Evolutionary conservation across 2,888 invertebrate species (phyloP).

Genomic region (Leptopilina myrica): DNA sequence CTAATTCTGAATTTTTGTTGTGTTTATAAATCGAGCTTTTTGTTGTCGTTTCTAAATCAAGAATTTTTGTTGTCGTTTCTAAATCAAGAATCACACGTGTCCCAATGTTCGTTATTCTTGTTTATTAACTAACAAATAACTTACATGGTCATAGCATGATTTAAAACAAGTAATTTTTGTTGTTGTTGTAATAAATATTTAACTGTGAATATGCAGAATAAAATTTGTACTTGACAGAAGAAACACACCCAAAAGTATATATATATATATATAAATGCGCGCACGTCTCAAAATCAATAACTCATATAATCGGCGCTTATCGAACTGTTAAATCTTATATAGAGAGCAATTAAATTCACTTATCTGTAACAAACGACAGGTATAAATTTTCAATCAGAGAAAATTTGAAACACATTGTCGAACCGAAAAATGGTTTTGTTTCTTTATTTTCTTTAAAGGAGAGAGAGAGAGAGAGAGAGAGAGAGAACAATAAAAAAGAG

Average conservation of each 20-base stretch:
- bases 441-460: no score
- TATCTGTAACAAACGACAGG: background rate
- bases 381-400: background rate
- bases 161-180: background rate
- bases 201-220: background rate
- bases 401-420: background rate
- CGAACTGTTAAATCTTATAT: background rate
- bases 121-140: no score
- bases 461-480: background rate
- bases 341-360: background rate
- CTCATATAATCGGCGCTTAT: background rate
- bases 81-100: no score
- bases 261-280: no score
- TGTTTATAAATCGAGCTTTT: no score
- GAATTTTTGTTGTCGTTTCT: no score
- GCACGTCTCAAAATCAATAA: constrained; percentile 5
- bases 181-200: background rate
- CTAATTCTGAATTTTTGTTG: no score
- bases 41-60: no score
- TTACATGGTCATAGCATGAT: no score
- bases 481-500: background rate
- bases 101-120: no score
- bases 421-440: no score
- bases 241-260: background rate
- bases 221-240: background rate